Conservation (phyloP, 1,140 invertebrate species). For the Halesus radiatus region DNA sequence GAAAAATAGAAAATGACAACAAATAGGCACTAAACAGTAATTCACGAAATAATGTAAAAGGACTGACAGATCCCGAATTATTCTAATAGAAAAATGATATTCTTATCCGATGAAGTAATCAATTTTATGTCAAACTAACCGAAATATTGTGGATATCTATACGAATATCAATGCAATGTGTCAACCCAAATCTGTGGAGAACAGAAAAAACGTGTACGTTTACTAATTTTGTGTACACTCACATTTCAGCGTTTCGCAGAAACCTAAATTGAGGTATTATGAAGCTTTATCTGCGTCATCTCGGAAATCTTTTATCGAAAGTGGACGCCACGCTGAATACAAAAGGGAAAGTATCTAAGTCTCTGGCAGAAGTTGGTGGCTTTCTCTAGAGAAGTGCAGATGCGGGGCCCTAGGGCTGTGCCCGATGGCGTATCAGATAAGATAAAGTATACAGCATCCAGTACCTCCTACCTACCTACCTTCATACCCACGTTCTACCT, state of each 20-base stretch:
- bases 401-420: constrained; percentile 13
- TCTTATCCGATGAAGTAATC: neutral
- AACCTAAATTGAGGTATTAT: constrained; percentile 40
- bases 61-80: neutral
- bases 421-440: constrained; percentile 20
- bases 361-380: neutral
- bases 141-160: neutral
- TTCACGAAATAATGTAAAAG: too few species aligned
- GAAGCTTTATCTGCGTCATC: constrained; percentile 28
- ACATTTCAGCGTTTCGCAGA: constrained; percentile 30
- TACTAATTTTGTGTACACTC: constrained; percentile 25
- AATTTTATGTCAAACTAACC: neutral
- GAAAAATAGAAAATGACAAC: too few species aligned
- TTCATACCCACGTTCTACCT: neutral
- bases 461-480: too few species aligned
- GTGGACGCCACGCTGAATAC: constrained; percentile 1
- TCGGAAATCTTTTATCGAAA: constrained; percentile 14
- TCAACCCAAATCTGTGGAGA: constrained; percentile 22
- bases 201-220: neutral
- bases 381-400: constrained; percentile 38
- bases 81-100: neutral
- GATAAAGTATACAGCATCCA: neutral
- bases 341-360: constrained; percentile 33
- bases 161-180: neutral
- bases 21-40: too few species aligned